Conservation (phyloP, 1,140 invertebrate species). For the Oscheius sp. region DNA sequence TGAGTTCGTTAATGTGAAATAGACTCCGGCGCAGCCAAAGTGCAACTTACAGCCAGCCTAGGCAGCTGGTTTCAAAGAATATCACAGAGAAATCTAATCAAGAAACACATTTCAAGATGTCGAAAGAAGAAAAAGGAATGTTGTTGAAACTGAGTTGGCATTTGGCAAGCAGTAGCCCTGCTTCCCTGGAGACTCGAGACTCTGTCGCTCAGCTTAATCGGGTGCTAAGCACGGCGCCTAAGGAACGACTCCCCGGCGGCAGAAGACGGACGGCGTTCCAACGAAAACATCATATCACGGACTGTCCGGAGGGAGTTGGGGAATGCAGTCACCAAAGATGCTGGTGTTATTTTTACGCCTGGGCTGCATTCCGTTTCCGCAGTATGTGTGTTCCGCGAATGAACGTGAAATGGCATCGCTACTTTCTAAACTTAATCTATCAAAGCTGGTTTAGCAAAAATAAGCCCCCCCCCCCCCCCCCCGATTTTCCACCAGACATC, state of each 20-base stretch:
- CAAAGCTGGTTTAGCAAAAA: too few species aligned
- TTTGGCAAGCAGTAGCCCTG: background rate
- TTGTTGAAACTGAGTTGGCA: background rate
- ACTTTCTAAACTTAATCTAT: too few species aligned
- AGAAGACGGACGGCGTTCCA: background rate
- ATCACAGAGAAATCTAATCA: too few species aligned
- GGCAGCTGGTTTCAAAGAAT: background rate
- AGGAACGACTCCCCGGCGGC: background rate
- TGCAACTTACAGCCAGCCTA: background rate
- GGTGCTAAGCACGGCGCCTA: constrained; percentile 8
- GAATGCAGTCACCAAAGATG: background rate
- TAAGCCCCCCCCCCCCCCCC: too few species aligned
- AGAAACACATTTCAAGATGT: too few species aligned
- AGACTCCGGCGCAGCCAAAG: background rate
- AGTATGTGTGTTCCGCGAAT: background rate
- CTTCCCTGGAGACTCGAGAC: background rate
- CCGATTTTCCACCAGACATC: too few species aligned
- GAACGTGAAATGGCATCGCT: background rate
- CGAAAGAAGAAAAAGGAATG: too few species aligned
- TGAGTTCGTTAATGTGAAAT: too few species aligned
- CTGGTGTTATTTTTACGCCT: background rate
- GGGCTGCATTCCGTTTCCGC: background rate
- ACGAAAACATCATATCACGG: background rate
- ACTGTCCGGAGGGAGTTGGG: background rate
- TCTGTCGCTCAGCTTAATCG: background rate